These are phyloP conservation scores for Heliconius himera DNA, from an alignment of 1,140 invertebrate species.

Conservation along the genomic window DNA sequence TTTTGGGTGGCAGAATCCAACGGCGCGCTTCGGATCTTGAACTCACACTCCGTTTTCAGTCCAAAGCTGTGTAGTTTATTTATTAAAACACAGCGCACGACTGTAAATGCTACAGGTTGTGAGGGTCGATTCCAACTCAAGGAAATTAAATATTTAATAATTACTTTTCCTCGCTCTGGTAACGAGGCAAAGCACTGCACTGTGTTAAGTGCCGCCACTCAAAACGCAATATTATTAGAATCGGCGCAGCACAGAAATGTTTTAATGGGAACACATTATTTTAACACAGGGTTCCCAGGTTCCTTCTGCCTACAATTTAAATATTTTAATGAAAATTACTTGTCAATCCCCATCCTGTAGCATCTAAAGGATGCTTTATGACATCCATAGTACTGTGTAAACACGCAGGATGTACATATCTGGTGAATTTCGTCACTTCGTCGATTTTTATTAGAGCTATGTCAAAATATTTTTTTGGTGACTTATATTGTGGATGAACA, in stretches of 20 bases:
- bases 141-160: background rate
- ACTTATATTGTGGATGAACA: slow-evolving; percentile 35
- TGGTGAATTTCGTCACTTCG: slow-evolving; percentile 30
- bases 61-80: no score
- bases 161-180: no score
- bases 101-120: no score
- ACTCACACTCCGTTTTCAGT: no score
- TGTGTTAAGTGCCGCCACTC: background rate
- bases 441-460: slow-evolving; percentile 47
- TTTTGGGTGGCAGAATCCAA: no score
- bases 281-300: background rate
- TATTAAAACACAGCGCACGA: no score
- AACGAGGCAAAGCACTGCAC: no score
- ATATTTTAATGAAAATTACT: background rate
- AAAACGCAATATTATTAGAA: background rate
- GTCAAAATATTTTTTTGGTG: slow-evolving; percentile 44
- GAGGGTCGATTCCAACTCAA: no score
- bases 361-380: background rate
- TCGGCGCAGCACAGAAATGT: background rate
- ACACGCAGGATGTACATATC: slow-evolving; percentile 46
- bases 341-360: background rate
- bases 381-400: slow-evolving; percentile 43
- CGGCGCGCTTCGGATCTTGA: no score
- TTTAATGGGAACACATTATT: no score
- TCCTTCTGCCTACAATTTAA: background rate